Evolutionary conservation across 1,140 invertebrate species (phyloP), one percentile per base, ranked within the genome.

Genomic region (Ladona fulva): DNA sequence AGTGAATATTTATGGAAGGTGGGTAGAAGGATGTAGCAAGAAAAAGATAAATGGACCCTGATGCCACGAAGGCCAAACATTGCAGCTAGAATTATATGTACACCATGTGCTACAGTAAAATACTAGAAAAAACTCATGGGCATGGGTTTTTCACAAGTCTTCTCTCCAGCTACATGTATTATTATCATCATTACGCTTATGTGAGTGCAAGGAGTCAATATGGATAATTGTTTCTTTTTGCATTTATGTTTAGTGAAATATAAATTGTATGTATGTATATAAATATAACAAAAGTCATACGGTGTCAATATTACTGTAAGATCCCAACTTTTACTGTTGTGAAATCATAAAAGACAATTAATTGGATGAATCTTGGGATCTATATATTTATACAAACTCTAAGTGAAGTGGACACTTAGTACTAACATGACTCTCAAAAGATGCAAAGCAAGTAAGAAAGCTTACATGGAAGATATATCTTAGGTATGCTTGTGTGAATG

Each of bases 181-280:
- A 37, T 19, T 66, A 66, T 66, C 52, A 66, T 66, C 52, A 66
- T 66, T 66, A 66, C n/a, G 52, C 52, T 66, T 66, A 66, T 66
- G 52, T 66, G 52, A 66, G n/a, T 66, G 52, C n/a, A 22, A 66
- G 52, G 52, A 22, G 14, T 22, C 14, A 66, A 16, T 22, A 19
- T 5, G 16, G n/a, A 6, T 19, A 19, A 16, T 66, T 66, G 52
- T 16, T 66, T 66, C n/a, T 19, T 19, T 66, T 66, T 66, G 52
- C 52, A 66, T 66, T 66, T 66, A 66, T 66, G 52, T 66, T 66
- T 66, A 66, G 52, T 19, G n/a, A 66, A 66, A 19, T 66, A 22
- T 66, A 66, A 37, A 37, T 5, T 66, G 52, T 22, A 66, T 66
- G 52, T 66, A 66, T 66, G n/a, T 66, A 66, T 66, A 66, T 66